Percentiles rank a stretch among this genome's conserved stretches.
Evolutionary conservation across 2,797 vertebrate genomes (phyloP).

Genomic region (Pipistrellus pygmaeus): DNA sequence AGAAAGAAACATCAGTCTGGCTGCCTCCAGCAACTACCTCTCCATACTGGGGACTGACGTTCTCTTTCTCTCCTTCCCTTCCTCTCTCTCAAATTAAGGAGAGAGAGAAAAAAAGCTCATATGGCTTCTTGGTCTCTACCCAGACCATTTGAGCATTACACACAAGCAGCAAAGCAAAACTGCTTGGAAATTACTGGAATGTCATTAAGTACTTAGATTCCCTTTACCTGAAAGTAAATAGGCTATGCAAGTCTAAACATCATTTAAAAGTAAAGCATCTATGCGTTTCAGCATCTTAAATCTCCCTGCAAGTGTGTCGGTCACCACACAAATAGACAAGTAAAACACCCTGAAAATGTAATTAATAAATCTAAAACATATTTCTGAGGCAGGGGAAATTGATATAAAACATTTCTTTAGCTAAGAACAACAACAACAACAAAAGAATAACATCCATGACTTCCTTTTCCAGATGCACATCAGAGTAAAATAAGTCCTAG

Average conservation of each 20-base stretch:
- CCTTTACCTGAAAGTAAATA: slow-evolving; percentile 34
- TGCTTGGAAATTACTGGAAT: not conserved
- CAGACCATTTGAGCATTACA: not conserved
- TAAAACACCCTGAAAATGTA: not conserved
- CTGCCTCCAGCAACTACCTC: too few relatives aligned
- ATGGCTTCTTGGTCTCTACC: not conserved
- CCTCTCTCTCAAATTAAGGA: too few relatives aligned
- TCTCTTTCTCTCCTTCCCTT: too few relatives aligned
- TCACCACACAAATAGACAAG: not conserved
- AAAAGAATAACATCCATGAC: not conserved
- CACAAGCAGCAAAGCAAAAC: slow-evolving; percentile 20
- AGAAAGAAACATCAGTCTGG: too few relatives aligned
- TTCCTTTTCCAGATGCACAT: slow-evolving; percentile 21
- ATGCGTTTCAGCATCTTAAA: not conserved
- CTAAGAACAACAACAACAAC: too few relatives aligned
- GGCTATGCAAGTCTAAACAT: not conserved
- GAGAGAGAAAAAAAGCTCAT: not conserved
- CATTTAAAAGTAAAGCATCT: slow-evolving; percentile 26
- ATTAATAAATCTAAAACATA: not conserved
- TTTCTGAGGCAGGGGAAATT: slow-evolving; percentile 1
- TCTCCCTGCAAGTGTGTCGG: not conserved
- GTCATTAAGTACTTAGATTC: slow-evolving; percentile 3
- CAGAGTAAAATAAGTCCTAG: not conserved
- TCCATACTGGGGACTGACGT: too few relatives aligned
- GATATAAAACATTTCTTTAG: not conserved